phyloP scores from a whole-genome alignment of 2,888 invertebrate species.

The Seira musarum region DNA sequence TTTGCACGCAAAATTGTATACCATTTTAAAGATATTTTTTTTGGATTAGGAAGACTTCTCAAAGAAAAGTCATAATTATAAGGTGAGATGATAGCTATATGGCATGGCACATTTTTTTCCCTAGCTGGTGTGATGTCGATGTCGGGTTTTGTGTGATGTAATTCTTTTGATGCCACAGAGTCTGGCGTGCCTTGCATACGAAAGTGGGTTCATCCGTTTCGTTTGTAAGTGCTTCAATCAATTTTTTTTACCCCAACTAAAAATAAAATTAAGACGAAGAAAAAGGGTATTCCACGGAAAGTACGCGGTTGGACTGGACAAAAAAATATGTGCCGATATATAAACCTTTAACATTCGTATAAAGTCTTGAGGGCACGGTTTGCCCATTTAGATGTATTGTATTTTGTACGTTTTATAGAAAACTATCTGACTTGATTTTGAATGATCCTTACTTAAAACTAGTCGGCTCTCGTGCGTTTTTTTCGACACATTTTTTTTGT shows the following conservation, averaged over 20 bases:
- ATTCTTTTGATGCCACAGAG: constrained; percentile 40
- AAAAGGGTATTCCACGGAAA: neutral
- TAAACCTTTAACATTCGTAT: no score
- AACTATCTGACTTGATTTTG: constrained; percentile 26
- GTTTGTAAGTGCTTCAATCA: neutral
- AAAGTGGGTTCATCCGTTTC: constrained; percentile 11
- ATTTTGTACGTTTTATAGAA: neutral
- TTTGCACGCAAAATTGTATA: neutral
- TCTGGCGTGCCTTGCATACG: constrained; percentile 49
- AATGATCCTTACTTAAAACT: constrained; percentile 27
- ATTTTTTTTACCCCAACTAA: neutral
- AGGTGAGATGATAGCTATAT: constrained; percentile 33
- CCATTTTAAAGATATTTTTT: neutral
- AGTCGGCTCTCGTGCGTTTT: constrained; percentile 29
- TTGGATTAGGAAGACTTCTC: neutral
- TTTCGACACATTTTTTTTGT: neutral
- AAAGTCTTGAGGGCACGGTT: no score
- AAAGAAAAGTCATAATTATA: constrained; percentile 36
- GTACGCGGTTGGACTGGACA: neutral
- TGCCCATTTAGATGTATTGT: no score
- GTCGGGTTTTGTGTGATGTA: constrained; percentile 36
- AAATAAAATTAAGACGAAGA: neutral
- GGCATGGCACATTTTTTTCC: constrained; percentile 14
- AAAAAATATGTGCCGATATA: no score
- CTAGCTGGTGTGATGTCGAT: constrained; percentile 12